A percentile compares a stretch with the other conserved stretches of the same genome.
These are phyloP conservation scores for Andrena praecox DNA, from an alignment of 2,888 invertebrate species.

Conservation along the genomic window DNA sequence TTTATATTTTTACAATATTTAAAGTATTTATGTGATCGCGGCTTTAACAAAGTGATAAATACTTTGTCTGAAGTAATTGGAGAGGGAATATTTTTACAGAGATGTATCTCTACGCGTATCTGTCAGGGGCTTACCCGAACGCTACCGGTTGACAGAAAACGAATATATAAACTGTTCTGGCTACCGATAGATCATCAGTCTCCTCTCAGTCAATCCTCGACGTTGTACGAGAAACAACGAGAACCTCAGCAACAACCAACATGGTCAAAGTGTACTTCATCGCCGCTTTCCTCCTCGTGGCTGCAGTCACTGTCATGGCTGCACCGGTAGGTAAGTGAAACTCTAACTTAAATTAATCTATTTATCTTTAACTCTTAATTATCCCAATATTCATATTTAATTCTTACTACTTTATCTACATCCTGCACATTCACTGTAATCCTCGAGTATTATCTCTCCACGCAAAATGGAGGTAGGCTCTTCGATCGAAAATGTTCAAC, in stretches of 20 bases:
- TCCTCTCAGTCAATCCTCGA: not conserved
- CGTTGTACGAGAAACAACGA: not conserved
- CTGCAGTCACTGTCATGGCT: conserved; percentile 42
- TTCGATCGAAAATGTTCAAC: too few relatives aligned
- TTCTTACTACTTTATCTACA: too few relatives aligned
- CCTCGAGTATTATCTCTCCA: too few relatives aligned
- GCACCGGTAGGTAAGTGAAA: conserved; percentile 25
- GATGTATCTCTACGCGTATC: not conserved
- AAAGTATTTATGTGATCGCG: too few relatives aligned
- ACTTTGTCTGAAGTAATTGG: not conserved
- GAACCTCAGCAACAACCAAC: not conserved
- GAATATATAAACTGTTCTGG: conserved; percentile 18
- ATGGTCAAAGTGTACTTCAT: conserved; percentile 61
- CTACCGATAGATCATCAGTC: conserved; percentile 16
- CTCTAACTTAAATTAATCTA: too few relatives aligned
- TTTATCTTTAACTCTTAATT: not conserved
- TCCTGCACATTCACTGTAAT: too few relatives aligned
- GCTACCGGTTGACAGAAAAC: not conserved
- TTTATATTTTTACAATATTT: too few relatives aligned
- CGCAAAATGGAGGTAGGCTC: too few relatives aligned
- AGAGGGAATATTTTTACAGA: not conserved
- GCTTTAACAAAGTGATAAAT: not conserved
- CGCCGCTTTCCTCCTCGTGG: conserved; percentile 41
- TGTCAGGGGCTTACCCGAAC: not conserved
- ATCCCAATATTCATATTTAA: not conserved